phyloP scores from a whole-genome alignment of 2,113 vertebrate species.

The Daphoenositta chrysoptera region DNA sequence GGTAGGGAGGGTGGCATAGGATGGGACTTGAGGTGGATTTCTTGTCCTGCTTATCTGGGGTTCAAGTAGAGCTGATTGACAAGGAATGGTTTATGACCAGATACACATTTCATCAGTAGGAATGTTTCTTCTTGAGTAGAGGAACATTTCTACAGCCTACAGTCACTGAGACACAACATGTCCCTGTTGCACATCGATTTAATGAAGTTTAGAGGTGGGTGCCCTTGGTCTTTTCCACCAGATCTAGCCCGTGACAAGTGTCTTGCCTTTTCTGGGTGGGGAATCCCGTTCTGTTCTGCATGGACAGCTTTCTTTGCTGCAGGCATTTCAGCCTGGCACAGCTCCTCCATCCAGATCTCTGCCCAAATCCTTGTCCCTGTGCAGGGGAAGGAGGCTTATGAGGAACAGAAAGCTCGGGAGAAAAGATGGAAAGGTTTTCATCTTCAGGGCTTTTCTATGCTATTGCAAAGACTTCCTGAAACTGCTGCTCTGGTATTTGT shows the following conservation, averaged over 20 bases:
- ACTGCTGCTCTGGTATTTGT: neutral
- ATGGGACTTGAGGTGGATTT: neutral
- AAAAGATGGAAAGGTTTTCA: neutral
- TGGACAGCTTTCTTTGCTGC: neutral
- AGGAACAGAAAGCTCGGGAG: neutral
- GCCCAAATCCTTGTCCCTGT: neutral
- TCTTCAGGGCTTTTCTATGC: neutral
- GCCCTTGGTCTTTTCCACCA: neutral
- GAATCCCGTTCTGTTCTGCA: neutral
- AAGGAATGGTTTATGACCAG: neutral
- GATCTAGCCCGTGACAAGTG: neutral
- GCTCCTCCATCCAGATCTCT: neutral
- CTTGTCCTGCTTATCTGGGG: neutral
- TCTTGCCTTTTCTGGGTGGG: neutral
- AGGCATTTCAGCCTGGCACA: neutral
- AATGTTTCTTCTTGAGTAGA: neutral
- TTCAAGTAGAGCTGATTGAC: neutral
- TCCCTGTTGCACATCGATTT: neutral
- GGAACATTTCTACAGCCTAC: fast-evolving
- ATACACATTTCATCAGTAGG: neutral
- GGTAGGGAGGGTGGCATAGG: neutral
- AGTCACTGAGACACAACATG: neutral
- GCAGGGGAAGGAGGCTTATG: neutral
- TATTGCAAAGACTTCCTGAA: neutral
- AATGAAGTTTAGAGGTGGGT: neutral